These are phyloP conservation scores for Eudyptes chrysolophus DNA, from an alignment of 2,113 vertebrate species.

Conservation along the genomic window DNA sequence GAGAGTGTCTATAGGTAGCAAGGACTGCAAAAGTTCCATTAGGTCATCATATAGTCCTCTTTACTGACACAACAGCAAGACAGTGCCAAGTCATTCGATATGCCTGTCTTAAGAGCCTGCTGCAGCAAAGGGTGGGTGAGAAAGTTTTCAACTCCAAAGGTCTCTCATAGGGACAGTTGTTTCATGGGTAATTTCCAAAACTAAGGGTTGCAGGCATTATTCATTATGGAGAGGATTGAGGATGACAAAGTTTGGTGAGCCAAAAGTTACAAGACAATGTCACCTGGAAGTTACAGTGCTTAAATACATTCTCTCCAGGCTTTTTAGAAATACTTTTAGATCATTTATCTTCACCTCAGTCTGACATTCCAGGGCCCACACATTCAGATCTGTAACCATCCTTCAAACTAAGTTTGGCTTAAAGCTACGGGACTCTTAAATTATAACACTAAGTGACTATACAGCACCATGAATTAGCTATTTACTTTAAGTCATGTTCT, in stretches of 20 bases:
- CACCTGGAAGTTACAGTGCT: background rate
- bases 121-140: background rate
- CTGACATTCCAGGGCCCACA: background rate
- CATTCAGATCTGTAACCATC: background rate
- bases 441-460: background rate
- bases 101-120: background rate
- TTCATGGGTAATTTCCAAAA: background rate
- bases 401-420: background rate
- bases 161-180: background rate
- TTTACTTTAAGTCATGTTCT: background rate
- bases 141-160: background rate
- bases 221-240: background rate
- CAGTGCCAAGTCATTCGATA: conserved; percentile 14
- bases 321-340: background rate
- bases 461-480: background rate
- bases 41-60: conserved; percentile 34
- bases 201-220: background rate
- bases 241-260: background rate
- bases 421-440: background rate
- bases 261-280: background rate
- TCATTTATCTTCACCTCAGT: background rate
- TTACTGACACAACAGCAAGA: background rate
- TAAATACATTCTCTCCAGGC: background rate
- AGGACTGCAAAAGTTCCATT: conserved; percentile 52
- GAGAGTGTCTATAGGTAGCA: conserved; percentile 5